phyloP scores from a whole-genome alignment of 2,888 invertebrate genomes.

The Amblyjoppa proteus region DNA sequence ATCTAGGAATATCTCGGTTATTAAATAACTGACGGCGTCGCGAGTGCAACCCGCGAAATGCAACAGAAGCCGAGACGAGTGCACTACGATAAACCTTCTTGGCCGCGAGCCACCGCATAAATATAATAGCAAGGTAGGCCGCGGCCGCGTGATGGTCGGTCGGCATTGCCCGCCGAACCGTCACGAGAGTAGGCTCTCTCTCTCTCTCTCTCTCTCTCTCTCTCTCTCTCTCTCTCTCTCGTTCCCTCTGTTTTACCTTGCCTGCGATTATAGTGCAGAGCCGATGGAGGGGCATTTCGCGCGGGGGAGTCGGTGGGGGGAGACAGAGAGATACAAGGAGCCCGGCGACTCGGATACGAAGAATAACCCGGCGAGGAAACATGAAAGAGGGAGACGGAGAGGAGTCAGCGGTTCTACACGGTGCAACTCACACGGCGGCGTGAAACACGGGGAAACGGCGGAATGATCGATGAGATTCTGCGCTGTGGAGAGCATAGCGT shows the following conservation, averaged over 20 bases:
- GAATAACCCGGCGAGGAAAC: constrained; percentile 66
- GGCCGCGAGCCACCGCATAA: constrained; percentile 84
- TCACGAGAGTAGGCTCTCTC: constrained; percentile 75
- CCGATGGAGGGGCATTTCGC: constrained; percentile 65
- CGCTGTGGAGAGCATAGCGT: constrained; percentile 80
- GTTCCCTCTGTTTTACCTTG: constrained; percentile 41
- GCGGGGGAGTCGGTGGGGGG: constrained; percentile 60
- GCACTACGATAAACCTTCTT: constrained; percentile 80
- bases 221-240: constrained; percentile 39
- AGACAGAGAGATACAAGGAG: constrained; percentile 63
- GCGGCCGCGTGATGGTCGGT: constrained; percentile 83
- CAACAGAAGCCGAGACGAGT: constrained; percentile 51
- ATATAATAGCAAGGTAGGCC: constrained; percentile 83
- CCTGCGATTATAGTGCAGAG: constrained; percentile 43
- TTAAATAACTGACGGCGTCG: constrained; percentile 22
- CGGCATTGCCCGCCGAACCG: constrained; percentile 83
- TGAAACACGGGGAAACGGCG: constrained; percentile 82
- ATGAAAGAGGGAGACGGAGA: constrained; percentile 66
- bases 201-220: constrained; percentile 38
- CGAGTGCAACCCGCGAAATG: constrained; percentile 20
- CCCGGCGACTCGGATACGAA: constrained; percentile 33
- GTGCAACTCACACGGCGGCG: constrained; percentile 79
- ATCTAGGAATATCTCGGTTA: background rate
- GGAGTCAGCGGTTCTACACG: constrained; percentile 65
- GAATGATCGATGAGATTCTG: constrained; percentile 85